phyloP scores from a whole-genome alignment of 2,797 vertebrate genomes.

The Knipowitschia caucasica region DNA sequence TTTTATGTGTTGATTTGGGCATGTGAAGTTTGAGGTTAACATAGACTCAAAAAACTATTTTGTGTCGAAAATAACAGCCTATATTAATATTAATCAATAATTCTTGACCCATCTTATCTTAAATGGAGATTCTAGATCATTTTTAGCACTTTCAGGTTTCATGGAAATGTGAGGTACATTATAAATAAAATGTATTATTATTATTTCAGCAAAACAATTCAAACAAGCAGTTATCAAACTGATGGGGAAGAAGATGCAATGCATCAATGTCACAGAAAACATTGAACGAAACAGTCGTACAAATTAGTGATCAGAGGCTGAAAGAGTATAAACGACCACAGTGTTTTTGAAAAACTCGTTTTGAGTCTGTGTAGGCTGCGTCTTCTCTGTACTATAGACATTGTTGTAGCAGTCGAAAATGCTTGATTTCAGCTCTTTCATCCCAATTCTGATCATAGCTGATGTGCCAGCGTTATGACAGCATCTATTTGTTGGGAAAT shows the following conservation, averaged over 20 bases:
- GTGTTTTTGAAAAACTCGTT: background rate
- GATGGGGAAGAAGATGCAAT: background rate
- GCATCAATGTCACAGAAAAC: background rate
- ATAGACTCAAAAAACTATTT: background rate
- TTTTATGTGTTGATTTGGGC: background rate
- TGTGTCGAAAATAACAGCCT: background rate
- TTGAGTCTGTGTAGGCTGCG: background rate
- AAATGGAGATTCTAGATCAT: too few species aligned
- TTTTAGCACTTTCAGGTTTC: too few species aligned
- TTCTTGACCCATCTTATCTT: too few species aligned
- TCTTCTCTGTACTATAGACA: background rate
- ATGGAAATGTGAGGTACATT: too few species aligned
- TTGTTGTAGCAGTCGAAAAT: too few species aligned
- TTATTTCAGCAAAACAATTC: background rate
- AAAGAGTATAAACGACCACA: background rate
- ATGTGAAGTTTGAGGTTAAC: background rate
- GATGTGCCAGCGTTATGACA: constrained; percentile 8
- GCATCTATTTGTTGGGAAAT: constrained; percentile 1
- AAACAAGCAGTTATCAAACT: background rate
- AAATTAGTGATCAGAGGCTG: constrained; percentile 9
- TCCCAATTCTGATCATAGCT: background rate
- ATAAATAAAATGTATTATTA: too few species aligned
- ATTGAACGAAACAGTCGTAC: background rate
- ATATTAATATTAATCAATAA: too few species aligned
- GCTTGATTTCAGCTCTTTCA: constrained; percentile 10